Evolutionary conservation across 2,113 vertebrate species (phyloP).

Genomic region (Galeopterus variegatus): DNA sequence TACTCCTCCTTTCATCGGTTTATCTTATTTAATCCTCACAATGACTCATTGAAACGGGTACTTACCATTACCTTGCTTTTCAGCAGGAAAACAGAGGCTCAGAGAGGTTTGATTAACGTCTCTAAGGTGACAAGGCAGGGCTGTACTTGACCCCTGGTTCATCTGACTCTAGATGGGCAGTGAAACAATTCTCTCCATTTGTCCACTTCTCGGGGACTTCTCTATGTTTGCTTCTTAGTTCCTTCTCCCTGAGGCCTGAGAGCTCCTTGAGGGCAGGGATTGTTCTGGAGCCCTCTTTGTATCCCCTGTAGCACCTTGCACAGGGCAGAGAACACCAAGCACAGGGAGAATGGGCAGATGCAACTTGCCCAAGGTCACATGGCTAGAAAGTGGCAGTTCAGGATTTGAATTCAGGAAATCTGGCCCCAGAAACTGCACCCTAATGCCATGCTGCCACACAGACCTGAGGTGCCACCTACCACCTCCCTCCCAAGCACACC

Average conservation of each 20-base stretch:
- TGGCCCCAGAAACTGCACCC: neutral
- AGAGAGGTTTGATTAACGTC: neutral
- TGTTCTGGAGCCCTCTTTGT: neutral
- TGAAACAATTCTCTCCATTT: neutral
- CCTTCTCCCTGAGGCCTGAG: neutral
- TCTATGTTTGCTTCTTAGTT: neutral
- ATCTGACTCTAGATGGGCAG: neutral
- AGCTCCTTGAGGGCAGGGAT: neutral
- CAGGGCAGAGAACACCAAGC: neutral
- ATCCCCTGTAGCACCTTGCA: neutral
- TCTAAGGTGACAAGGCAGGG: neutral
- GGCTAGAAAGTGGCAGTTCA: neutral
- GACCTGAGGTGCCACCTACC: neutral
- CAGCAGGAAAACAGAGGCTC: neutral
- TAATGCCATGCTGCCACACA: neutral
- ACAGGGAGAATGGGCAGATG: fast-evolving
- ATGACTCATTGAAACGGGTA: neutral
- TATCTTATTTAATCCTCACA: conserved; percentile 42
- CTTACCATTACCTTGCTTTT: conserved; percentile 49
- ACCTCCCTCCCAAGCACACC: neutral
- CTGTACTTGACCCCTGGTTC: neutral
- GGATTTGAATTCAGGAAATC: neutral
- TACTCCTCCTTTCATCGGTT: conserved; percentile 16
- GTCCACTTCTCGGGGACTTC: neutral
- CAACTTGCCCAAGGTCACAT: neutral